Base-by-base conservation (phyloP, 1,140 invertebrate genomes). In the Drosophila asahinai region DNA sequence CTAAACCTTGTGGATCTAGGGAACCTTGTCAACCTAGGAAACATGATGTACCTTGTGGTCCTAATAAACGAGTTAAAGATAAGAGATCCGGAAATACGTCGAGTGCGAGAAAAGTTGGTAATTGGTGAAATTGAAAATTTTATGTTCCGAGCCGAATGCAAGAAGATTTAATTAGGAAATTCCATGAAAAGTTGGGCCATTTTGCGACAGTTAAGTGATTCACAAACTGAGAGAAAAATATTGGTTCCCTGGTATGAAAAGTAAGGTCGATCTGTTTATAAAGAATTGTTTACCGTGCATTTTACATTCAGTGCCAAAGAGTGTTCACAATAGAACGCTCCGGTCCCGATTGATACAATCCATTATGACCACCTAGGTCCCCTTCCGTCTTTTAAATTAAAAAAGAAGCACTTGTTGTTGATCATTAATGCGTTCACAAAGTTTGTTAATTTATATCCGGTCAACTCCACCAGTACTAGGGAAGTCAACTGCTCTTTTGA, bases 311-410 rank as follows among this genome's bases (percentile, higher is more conserved):
- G 38, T 42, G 0, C 25, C 57, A 15, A 43, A 27, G n/a, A 27
- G 38, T 40, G 42, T 27, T 43, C 57, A 43, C 12, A n/a, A 43
- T 17, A 43, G n/a, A 8, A 27, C 15, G 25, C 25, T 5, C 40
- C 57, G 11, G 38, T 19, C 7, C 40, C 25, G 3, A 30, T 59
- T 7, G 11, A 59, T 30, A 59, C 6, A 9, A 59, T 59, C 2
- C n/a, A 59, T 30, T 19, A 45, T 3, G 40, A 45, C 57, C 40
- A 45, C 57, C 40, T 58, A 42, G 55, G 55, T 17, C 5, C 40
- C 40, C 40, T 45, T 30, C 25, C 57, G 12, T 30, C 22, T 17
- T 17, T 42, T 42, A 36, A 36, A 55, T 1, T 55, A 12, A 7
- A 55, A 55, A 12, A 36, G 17, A 22, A 55, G 12, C 17, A 55